Conservation (phyloP, 2,113 vertebrate genomes). For the Zeus faber region DNA sequence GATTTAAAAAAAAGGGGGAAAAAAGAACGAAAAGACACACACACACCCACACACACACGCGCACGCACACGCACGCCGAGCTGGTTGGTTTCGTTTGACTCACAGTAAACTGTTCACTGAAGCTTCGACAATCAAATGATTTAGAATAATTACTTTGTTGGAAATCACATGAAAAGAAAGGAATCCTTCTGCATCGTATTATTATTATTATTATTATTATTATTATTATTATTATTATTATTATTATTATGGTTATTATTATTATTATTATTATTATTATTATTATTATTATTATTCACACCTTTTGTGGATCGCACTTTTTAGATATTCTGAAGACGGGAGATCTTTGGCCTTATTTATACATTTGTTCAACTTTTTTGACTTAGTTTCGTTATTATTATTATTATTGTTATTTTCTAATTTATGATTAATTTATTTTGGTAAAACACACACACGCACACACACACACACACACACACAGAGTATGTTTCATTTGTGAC, state of each 20-base stretch:
- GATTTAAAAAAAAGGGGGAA: conserved; percentile 28
- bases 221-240: conserved; percentile 32
- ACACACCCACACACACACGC: conserved; percentile 38
- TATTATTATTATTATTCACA: conserved; percentile 29
- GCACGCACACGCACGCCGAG: conserved; percentile 23
- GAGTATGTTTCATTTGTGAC: conserved; percentile 75
- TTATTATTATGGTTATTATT: conserved; percentile 21
- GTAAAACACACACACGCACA: too few species aligned
- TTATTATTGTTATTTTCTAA: conserved; percentile 40
- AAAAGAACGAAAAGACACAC: conserved; percentile 14
- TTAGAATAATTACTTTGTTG: conserved; percentile 10
- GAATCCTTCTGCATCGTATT: too few species aligned
- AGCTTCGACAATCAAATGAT: conserved; percentile 87
- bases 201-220: conserved; percentile 14
- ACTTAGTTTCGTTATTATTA: conserved; percentile 28
- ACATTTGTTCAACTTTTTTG: conserved; percentile 36
- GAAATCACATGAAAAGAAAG: background rate
- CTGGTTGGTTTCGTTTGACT: conserved; percentile 56
- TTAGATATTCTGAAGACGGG: conserved; percentile 74
- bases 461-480: too few species aligned
- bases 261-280: conserved; percentile 20
- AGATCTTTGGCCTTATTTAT: conserved; percentile 68
- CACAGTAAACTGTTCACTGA: conserved; percentile 63
- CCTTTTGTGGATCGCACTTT: conserved; percentile 77
- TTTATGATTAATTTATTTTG: conserved; percentile 79